These are phyloP conservation scores for Sarcophaga subvicina DNA, from an alignment of 2,888 invertebrate genomes.

Conservation along the genomic window DNA sequence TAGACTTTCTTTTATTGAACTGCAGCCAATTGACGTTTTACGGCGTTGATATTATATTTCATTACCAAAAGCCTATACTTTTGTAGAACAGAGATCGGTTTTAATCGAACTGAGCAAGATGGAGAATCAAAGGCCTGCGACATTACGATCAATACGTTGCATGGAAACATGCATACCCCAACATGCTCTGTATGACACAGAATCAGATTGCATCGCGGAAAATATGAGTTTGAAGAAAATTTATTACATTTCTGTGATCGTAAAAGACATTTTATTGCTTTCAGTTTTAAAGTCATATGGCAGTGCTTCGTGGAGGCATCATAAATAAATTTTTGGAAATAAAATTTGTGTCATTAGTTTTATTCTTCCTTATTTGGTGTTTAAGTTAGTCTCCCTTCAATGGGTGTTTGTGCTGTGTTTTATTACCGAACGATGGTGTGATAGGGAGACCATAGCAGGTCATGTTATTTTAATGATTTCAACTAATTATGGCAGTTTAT, in stretches of 20 bases:
- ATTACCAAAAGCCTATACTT: too few relatives aligned
- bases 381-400: accelerated
- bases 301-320: slow-evolving; percentile 5
- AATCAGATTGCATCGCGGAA: slow-evolving; percentile 5
- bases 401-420: neutral
- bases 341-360: slow-evolving; percentile 1
- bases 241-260: slow-evolving; percentile 46
- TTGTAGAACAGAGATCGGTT: too few relatives aligned
- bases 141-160: too few relatives aligned
- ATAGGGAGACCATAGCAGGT: slow-evolving; percentile 29
- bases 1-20: too few relatives aligned
- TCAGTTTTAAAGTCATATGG: slow-evolving; percentile 1
- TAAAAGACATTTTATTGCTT: slow-evolving; percentile 56
- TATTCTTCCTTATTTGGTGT: neutral
- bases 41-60: too few relatives aligned
- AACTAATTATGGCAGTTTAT: slow-evolving; percentile 54
- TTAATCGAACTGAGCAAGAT: too few relatives aligned
- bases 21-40: too few relatives aligned
- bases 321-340: slow-evolving; percentile 9
- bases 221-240: slow-evolving; percentile 38
- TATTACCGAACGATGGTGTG: neutral
- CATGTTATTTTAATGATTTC: slow-evolving; percentile 41
- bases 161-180: too few relatives aligned
- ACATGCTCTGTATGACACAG: too few relatives aligned
- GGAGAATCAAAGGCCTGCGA: too few relatives aligned